Evolutionary conservation across 2,113 vertebrate genomes (phyloP), one percentile per base, ranked within the genome.

Genomic region (Brienomyrus longianalis): DNA sequence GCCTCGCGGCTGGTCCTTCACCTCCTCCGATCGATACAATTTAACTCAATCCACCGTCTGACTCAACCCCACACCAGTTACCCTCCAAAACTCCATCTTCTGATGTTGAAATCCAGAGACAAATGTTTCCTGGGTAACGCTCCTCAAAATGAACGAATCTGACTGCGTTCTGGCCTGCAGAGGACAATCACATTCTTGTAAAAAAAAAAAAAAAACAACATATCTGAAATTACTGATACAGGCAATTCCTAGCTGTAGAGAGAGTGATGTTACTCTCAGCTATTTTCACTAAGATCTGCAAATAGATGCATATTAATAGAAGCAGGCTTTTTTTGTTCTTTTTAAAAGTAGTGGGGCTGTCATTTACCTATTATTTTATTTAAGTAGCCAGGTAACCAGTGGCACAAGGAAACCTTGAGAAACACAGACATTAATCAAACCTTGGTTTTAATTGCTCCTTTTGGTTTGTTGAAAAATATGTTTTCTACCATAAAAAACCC

Each of bases 101-200:
- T 51, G 19, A 13, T 48, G 21, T 5, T 48, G 83, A 86, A 86
- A 86, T 86, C 10, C 85, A 86, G 3, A 39, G 48, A 35, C 27
- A 31, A 86, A 86, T 86, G 17, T 23, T 51, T 48, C 48, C n/a
- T 3, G 48, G n/a, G 27, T 52, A 51, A n/a, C 8, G 0, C 39
- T 45, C 21, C 45, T 47, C 43, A 70, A 56, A 83, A 48, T n/a
- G 35, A 59, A 48, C 54, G 87, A 86, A 88, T 88, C 91, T 88
- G 89, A 91, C 88, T 89, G 92, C 92, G 91, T 93, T 93, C 90
- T 93, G 92, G 91, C 92, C 93, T 90, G 93, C 92, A 94, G 92
- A 92, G 43, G 90, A 91, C 91, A 90, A 91, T 89, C 88, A 85
- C 70, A 43, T 89, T 86, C 83, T n/a, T 45, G 19, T 8, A 84